Evolutionary conservation across 37 sponge, comb jelly and placozoan species (phyloP).

Genomic region (Eunapius fragilis): DNA sequence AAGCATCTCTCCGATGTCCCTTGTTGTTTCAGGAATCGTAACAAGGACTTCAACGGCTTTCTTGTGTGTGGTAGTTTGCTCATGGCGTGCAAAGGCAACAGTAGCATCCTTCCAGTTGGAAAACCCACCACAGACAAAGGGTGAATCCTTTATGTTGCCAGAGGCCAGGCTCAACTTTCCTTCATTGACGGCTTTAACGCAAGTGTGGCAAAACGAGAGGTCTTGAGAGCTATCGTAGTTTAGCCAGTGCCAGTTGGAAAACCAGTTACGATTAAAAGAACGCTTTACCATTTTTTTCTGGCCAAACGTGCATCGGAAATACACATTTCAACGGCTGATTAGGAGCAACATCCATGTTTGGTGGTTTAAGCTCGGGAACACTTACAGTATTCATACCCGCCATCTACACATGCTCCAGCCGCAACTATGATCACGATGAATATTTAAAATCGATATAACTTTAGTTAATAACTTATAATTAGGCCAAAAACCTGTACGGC

Average conservation of each 20-base stretch:
- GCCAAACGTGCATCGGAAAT: conserved; percentile 52
- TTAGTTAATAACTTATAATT: too few relatives aligned
- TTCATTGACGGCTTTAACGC: conserved; percentile 39
- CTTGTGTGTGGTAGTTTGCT: conserved; percentile 32
- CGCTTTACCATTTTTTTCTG: conserved; percentile 28
- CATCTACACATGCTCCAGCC: too few relatives aligned
- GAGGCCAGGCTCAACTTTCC: conserved; percentile 13
- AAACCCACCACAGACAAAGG: conserved; percentile 42
- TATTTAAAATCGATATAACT: too few relatives aligned
- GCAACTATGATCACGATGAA: too few relatives aligned
- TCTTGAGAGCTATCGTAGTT: conserved; percentile 45
- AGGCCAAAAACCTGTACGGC: too few relatives aligned
- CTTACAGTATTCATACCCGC: too few relatives aligned
- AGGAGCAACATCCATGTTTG: too few relatives aligned
- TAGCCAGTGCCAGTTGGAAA: conserved; percentile 32
- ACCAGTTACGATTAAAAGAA: conserved; percentile 47
- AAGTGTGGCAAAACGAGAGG: conserved; percentile 30
- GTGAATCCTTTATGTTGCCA: background rate
- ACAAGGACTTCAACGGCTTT: conserved; percentile 19
- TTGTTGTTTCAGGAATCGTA: conserved; percentile 32
- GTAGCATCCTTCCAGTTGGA: conserved; percentile 62
- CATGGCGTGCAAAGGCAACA: conserved; percentile 40
- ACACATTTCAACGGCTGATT: background rate
- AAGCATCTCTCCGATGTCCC: conserved; percentile 56
- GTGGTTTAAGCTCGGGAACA: too few relatives aligned